Conservation (phyloP, 1,140 invertebrate species). For the Saxidomus purpurata region DNA sequence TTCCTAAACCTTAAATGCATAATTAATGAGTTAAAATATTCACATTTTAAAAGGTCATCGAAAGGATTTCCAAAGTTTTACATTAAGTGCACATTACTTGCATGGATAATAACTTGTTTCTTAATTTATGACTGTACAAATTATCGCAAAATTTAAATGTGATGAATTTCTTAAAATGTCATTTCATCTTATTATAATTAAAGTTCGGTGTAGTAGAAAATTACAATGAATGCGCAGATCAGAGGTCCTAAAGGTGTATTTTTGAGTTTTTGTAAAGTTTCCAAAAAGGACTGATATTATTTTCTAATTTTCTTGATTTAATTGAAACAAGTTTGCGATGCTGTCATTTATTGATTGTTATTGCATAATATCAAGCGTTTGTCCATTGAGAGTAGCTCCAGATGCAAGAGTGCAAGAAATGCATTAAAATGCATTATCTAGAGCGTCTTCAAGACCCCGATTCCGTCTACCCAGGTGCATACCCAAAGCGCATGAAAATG, state of each 20-base stretch:
- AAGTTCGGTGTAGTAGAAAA: neutral
- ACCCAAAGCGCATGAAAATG: slow-evolving; percentile 22
- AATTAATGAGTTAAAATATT: too few species aligned
- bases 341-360: slow-evolving; percentile 32
- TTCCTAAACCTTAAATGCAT: too few species aligned
- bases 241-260: slow-evolving; percentile 44
- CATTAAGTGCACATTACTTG: slow-evolving; percentile 16
- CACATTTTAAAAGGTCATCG: neutral
- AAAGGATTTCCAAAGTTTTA: neutral
- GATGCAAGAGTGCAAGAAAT: slow-evolving; percentile 60
- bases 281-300: slow-evolving; percentile 49
- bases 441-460: slow-evolving; percentile 53
- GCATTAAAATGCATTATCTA: slow-evolving; percentile 60
- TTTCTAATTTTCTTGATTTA: slow-evolving; percentile 60
- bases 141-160: slow-evolving; percentile 18
- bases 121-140: neutral
- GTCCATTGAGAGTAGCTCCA: slow-evolving; percentile 41
- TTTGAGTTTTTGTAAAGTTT: slow-evolving; percentile 8
- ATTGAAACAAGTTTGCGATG: slow-evolving; percentile 38
- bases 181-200: slow-evolving; percentile 34
- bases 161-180: slow-evolving; percentile 5
- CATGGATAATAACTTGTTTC: slow-evolving; percentile 26
- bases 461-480: slow-evolving; percentile 56
- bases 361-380: slow-evolving; percentile 49
- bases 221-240: neutral